Evolutionary conservation across 2,797 vertebrate species (phyloP).

Genomic region (Intellagama lesueurii): DNA sequence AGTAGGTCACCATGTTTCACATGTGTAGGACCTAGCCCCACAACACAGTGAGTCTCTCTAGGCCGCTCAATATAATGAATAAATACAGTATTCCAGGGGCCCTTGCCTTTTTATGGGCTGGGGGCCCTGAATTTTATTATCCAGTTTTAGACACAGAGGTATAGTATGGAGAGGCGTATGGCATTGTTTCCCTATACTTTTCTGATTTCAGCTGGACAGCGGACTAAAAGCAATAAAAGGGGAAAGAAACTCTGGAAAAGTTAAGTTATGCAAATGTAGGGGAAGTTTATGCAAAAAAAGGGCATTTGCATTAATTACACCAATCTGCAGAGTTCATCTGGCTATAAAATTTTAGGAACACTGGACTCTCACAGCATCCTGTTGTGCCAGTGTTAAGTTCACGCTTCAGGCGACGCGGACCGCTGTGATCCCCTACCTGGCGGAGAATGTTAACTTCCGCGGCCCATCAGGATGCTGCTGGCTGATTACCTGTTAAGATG

Average conservation of each 20-base stretch:
- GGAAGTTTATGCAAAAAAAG: slow-evolving; percentile 17
- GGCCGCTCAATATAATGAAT: too few species aligned
- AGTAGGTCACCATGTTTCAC: too few species aligned
- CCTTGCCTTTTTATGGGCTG: too few species aligned
- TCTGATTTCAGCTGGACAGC: neutral
- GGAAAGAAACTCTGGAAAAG: neutral
- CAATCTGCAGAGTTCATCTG: slow-evolving; percentile 1
- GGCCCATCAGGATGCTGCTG: slow-evolving; percentile 1
- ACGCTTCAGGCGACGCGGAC: neutral
- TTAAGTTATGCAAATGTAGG: neutral
- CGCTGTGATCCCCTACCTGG: neutral
- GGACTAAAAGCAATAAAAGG: neutral
- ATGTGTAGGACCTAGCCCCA: too few species aligned
- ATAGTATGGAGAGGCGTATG: too few species aligned
- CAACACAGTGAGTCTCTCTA: too few species aligned
- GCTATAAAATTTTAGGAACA: slow-evolving; percentile 10
- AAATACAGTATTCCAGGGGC: too few species aligned
- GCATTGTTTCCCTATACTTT: neutral
- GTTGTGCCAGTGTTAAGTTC: neutral
- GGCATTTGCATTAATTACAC: slow-evolving; percentile 18
- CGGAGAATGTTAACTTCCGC: slow-evolving; percentile 52
- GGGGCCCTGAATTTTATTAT: neutral
- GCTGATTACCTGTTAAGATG: slow-evolving; percentile 43
- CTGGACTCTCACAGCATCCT: neutral
- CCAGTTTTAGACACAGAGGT: too few species aligned